Evolutionary conservation across 2,113 vertebrate species (phyloP), one percentile per base, ranked within the genome.

Genomic region (Podarcis raffonei): DNA sequence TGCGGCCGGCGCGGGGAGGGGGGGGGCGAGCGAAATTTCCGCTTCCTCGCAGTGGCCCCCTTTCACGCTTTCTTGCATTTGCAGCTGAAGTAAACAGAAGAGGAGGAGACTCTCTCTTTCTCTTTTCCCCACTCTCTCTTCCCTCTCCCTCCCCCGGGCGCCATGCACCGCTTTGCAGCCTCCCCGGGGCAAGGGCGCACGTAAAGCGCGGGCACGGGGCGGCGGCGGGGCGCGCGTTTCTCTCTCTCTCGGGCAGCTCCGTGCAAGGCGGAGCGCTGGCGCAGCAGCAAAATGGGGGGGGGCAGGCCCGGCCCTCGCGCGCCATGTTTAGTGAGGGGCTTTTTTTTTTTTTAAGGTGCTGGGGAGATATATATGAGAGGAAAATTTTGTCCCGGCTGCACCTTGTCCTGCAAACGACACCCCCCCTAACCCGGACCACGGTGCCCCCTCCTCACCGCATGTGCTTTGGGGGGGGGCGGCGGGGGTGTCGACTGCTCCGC

Each of bases 371-470:
- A 12, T 48, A 1, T 12, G 48, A 25, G 23, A 71, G 23, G 23
- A 71, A 25, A 13, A 9, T 27, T 71, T 12, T 3, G 6, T 20
- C 68, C 23, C 25, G 68, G 30, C 13, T 0, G 66, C 25, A 42
- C 68, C 66, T 69, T 53, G 11, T 62, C 42, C 22, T 11, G 68
- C 27, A 7, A 42, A 65, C 11, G 83, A 53, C 48, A 53, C 48
- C 48, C 48, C 48, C 30, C 68, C 79, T 42, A n/a, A 27, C 85
- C 22, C 42, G 13, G 13, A 35, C 2, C 23, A 13, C 11, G 78
- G 16, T 65, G 78, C 27, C 71, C 13, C 84, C 25, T 62, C 25
- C 84, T 27, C 71, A 83, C 90, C 84, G 69, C 88, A 62, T 85
- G 11, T 4, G 83, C 82, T 27, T 22, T 87, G 76, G 75, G 77